Evolutionary conservation across 1,140 invertebrate genomes (phyloP).

Genomic region (Euwallacea similis): DNA sequence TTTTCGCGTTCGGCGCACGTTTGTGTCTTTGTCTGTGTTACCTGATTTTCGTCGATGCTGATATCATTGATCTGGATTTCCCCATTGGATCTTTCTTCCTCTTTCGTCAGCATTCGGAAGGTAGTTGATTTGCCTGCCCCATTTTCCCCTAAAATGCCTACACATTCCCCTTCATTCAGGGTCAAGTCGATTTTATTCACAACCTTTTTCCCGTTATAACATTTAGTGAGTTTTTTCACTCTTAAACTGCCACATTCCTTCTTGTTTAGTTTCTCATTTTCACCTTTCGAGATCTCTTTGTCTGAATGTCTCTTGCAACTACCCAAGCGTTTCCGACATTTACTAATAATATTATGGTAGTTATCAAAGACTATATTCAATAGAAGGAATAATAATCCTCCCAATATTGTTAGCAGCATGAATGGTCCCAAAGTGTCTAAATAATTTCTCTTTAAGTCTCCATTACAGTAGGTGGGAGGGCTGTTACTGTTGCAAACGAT

Average conservation of each 20-base stretch:
- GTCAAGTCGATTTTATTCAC: slow-evolving; percentile 23
- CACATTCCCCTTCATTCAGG: slow-evolving; percentile 70
- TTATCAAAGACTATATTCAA: not conserved
- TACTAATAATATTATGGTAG: not conserved
- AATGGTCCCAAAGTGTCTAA: not conserved
- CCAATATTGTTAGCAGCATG: not conserved
- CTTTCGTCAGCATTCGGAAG: slow-evolving; percentile 76
- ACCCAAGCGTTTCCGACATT: too few relatives aligned
- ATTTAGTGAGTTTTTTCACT: not conserved
- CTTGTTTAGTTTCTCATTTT: too few relatives aligned
- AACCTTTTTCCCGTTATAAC: slow-evolving; percentile 13
- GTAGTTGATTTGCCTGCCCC: slow-evolving; percentile 92
- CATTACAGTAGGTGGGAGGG: not conserved
- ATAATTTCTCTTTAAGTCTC: too few relatives aligned
- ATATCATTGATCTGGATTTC: slow-evolving; percentile 17
- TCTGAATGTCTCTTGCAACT: too few relatives aligned
- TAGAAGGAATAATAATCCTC: not conserved
- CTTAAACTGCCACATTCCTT: too few relatives aligned
- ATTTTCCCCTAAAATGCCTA: slow-evolving; percentile 76
- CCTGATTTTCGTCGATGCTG: slow-evolving; percentile 27
- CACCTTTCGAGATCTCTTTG: too few relatives aligned
- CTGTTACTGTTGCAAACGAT: not conserved
- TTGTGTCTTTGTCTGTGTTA: not conserved
- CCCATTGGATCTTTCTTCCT: slow-evolving; percentile 51
- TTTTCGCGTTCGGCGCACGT: not conserved